Evolutionary conservation across 2,888 invertebrate species (phyloP).

Genomic region (Morpho achilles): DNA sequence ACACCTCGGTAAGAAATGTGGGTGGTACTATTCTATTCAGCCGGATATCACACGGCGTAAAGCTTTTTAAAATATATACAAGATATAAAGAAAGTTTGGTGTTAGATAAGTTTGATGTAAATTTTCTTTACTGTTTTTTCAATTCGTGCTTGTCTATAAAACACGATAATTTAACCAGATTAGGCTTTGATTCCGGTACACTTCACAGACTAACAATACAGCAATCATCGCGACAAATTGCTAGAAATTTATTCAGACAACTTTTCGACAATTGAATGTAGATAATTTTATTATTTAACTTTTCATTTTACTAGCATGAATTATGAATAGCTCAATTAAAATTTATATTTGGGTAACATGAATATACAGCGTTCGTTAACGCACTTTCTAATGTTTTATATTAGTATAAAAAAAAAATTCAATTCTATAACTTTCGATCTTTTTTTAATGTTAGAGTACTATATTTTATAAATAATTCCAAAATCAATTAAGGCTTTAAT

Average conservation of each 20-base stretch:
- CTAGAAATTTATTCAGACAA: slow-evolving; percentile 58
- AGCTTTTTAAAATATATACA: too few species aligned
- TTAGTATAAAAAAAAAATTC: not conserved
- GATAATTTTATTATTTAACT: slow-evolving; percentile 33
- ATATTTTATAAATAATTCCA: too few species aligned
- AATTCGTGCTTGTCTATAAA: slow-evolving; percentile 8
- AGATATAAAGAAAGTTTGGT: too few species aligned
- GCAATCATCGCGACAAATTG: slow-evolving; percentile 58
- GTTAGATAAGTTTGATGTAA: too few species aligned
- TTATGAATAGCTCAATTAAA: not conserved
- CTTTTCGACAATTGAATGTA: slow-evolving; percentile 62
- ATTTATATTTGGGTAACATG: too few species aligned
- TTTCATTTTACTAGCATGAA: not conserved
- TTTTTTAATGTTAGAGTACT: too few species aligned
- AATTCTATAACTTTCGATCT: too few species aligned
- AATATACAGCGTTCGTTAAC: slow-evolving; percentile 1
- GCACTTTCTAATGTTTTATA: slow-evolving; percentile 2
- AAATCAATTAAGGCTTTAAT: too few species aligned
- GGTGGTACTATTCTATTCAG: too few species aligned
- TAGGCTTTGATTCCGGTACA: slow-evolving; percentile 71
- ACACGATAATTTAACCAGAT: slow-evolving; percentile 42
- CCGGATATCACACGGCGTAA: too few species aligned
- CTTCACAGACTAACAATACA: slow-evolving; percentile 70
- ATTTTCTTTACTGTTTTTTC: slow-evolving; percentile 1
- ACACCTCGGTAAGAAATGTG: too few species aligned